These are phyloP conservation scores for Coptodon rendalli DNA, from an alignment of 2,113 vertebrate species.

Conservation along the genomic window DNA sequence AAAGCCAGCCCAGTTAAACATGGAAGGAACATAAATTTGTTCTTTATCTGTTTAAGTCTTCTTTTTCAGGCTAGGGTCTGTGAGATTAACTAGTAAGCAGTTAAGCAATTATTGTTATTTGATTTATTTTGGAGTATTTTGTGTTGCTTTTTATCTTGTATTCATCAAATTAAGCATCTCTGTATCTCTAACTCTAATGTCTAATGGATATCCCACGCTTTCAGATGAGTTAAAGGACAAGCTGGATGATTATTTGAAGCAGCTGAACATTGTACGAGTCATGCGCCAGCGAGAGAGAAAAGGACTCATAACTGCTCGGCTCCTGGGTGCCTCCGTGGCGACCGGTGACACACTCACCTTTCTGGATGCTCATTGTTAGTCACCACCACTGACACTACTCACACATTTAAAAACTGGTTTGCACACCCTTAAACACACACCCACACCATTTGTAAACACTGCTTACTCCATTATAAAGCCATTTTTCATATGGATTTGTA, in stretches of 20 bases:
- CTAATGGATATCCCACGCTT: not conserved
- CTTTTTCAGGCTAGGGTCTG: not conserved
- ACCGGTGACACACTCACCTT: slow-evolving; percentile 93
- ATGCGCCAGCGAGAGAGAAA: slow-evolving; percentile 91
- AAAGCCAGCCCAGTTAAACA: not conserved
- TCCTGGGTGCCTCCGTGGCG: slow-evolving; percentile 88
- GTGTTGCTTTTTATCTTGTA: not conserved
- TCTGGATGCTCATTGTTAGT: slow-evolving; percentile 98
- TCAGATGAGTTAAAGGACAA: slow-evolving; percentile 85
- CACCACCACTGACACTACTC: not conserved
- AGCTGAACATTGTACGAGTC: slow-evolving; percentile 85
- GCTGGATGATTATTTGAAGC: slow-evolving; percentile 86
- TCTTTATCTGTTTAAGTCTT: not conserved
- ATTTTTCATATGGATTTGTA: not conserved
- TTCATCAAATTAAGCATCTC: not conserved
- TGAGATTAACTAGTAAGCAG: not conserved
- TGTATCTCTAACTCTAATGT: not conserved
- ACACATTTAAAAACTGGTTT: not conserved
- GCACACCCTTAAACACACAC: not conserved
- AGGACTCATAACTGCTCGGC: slow-evolving; percentile 91
- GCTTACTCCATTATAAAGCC: not conserved
- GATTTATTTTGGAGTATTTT: not conserved
- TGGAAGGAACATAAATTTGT: not conserved
- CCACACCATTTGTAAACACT: not conserved
- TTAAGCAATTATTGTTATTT: not conserved